Base-by-base conservation (phyloP, 2,888 invertebrate genomes). In the Diadegma fenestrale region DNA sequence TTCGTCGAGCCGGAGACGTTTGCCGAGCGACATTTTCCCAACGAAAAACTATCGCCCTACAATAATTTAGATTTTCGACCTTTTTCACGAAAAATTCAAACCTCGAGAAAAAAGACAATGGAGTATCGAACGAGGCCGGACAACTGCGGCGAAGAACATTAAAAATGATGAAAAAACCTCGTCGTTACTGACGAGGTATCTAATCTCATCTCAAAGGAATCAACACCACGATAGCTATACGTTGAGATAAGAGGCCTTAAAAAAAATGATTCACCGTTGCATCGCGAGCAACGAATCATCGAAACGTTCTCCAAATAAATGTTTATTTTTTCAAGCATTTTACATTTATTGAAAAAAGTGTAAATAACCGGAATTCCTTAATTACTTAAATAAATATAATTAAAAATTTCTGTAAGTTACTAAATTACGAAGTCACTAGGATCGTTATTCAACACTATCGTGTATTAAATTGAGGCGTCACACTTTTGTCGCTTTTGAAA, bases 1-100 rank as follows among this genome's bases (percentile, higher is more conserved):
- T 77, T 95, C 94, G 89, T 96, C 96, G 87, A 96, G 86, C 81
- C 85, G 90, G 78, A 92, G 89, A 77, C 90, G 91, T 64, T 80
- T 87, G 80, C 84, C 84, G 61, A 88, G 86, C 54, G 92, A 87
- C 92, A 93, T 93, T 51, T 80, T 88, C 66, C 30, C 37, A 26
- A 64, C 5, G 14, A 66, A 48, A 69, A 71, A 51, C 48, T 51
- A 41, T 12, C n/a, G 41, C 51, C n/a, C 51, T 30, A 61, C 33
- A 45, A 33, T 37, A n/a, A 79, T 30, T 26, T n/a, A 54, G 1
- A 58, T 30, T 7, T 12, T 8, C 43, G 12, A 14, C 1, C 41
- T 41, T 80, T 19, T 37, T 37, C 37, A 37, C 37, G 7, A 7
- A 37, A 37, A 64, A 33, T 26, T 4, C 26, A 26, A n/a, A 54